These are phyloP conservation scores for Sorex maritimensis DNA, from an alignment of 2,797 vertebrate genomes.

Conservation along the genomic window DNA sequence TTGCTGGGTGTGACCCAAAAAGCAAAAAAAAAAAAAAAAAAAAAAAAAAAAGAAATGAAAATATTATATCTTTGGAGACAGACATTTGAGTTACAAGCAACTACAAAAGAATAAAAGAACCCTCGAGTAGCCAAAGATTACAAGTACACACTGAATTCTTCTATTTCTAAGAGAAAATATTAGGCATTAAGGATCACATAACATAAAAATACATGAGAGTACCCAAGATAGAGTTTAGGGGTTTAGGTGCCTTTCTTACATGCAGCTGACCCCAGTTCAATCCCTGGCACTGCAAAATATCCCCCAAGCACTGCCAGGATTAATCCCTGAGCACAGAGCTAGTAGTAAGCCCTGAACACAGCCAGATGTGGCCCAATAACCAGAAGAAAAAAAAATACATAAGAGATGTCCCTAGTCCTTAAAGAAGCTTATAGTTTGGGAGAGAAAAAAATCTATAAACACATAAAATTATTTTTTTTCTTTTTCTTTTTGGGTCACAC, in stretches of 20 bases:
- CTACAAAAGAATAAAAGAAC: neutral
- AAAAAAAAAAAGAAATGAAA: constrained; percentile 67
- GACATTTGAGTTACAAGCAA: constrained; percentile 44
- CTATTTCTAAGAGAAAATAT: constrained; percentile 32
- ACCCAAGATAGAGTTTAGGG: too few species aligned
- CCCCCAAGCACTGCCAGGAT: too few species aligned
- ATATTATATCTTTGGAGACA: constrained; percentile 30
- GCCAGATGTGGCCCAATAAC: too few species aligned
- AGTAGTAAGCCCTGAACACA: too few species aligned
- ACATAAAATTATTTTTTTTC: neutral
- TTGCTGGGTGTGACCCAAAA: too few species aligned
- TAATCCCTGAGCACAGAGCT: too few species aligned
- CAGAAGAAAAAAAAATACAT: neutral
- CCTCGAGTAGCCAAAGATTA: neutral
- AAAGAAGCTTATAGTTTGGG: neutral
- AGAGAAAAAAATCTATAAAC: neutral
- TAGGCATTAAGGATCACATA: neutral
- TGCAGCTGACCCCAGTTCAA: too few species aligned
- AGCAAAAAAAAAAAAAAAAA: too few species aligned
- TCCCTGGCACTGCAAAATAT: too few species aligned
- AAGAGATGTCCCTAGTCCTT: neutral
- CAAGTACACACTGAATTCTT: constrained; percentile 2
- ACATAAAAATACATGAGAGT: too few species aligned
- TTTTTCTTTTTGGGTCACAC: too few species aligned
- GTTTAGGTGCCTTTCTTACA: too few species aligned